These are phyloP conservation scores for Tonatia bakeri DNA, from an alignment of 2,113 vertebrate species.

Conservation along the genomic window DNA sequence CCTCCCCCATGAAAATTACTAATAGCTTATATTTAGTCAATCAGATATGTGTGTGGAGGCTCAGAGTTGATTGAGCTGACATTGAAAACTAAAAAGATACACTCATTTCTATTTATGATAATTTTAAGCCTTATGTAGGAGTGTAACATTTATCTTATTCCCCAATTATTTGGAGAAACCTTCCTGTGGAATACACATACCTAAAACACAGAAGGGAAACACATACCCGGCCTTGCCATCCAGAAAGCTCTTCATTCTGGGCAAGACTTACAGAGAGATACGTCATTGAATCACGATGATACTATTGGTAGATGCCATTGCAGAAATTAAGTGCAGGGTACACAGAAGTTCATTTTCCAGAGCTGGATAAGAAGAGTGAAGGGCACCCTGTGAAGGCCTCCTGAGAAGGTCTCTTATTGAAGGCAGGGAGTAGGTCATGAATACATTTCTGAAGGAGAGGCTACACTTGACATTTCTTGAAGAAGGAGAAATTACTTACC, in stretches of 20 bases:
- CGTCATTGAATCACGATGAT: neutral
- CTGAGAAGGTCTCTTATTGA: neutral
- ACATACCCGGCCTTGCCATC: neutral
- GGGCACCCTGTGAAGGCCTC: neutral
- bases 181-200: neutral
- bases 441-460: neutral
- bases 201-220: neutral
- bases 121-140: neutral
- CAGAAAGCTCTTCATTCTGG: neutral
- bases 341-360: neutral
- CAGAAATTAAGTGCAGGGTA: neutral
- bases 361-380: neutral
- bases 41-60: neutral
- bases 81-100: constrained; percentile 9
- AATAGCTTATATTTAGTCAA: neutral
- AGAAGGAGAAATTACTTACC: neutral
- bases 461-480: neutral
- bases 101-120: neutral
- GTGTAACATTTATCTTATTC: neutral
- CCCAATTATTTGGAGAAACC: neutral
- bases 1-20: neutral
- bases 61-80: neutral
- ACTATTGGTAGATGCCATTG: neutral
- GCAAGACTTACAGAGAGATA: neutral
- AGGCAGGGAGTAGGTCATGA: neutral